phyloP scores from a whole-genome alignment of 2,888 invertebrate species.

The Crematogaster levior region DNA sequence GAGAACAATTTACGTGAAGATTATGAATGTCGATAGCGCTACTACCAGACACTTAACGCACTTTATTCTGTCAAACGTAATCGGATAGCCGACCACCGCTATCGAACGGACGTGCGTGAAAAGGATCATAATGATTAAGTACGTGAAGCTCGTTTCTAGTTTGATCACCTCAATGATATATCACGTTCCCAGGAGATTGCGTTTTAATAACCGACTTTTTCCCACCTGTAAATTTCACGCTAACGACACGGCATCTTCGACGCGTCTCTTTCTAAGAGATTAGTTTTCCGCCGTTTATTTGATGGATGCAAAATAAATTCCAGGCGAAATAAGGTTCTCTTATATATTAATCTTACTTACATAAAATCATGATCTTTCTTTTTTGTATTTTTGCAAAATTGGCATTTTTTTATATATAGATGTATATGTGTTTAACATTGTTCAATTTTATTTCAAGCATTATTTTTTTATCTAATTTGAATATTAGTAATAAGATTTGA shows the following conservation, averaged over 20 bases:
- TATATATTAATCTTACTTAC: background rate
- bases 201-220: constrained; percentile 42
- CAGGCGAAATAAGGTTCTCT: background rate
- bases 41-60: constrained; percentile 26
- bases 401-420: background rate
- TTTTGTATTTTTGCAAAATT: background rate
- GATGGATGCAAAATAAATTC: constrained; percentile 32
- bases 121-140: constrained; percentile 30
- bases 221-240: background rate
- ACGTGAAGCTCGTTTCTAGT: constrained; percentile 8
- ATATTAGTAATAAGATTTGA: background rate
- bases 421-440: background rate
- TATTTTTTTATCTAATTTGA: background rate
- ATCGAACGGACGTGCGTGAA: background rate
- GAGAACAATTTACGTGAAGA: constrained; percentile 65
- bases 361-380: background rate
- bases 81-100: constrained; percentile 18
- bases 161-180: constrained; percentile 22
- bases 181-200: constrained; percentile 19
- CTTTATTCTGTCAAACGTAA: constrained; percentile 30
- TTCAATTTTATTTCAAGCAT: background rate
- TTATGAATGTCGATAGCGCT: constrained; percentile 43
- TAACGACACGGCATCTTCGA: constrained; percentile 13
- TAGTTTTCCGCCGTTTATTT: constrained; percentile 1
- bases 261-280: constrained; percentile 11